phyloP scores from a whole-genome alignment of 2,797 vertebrate species.

The Amblyopsis hoosieri region DNA sequence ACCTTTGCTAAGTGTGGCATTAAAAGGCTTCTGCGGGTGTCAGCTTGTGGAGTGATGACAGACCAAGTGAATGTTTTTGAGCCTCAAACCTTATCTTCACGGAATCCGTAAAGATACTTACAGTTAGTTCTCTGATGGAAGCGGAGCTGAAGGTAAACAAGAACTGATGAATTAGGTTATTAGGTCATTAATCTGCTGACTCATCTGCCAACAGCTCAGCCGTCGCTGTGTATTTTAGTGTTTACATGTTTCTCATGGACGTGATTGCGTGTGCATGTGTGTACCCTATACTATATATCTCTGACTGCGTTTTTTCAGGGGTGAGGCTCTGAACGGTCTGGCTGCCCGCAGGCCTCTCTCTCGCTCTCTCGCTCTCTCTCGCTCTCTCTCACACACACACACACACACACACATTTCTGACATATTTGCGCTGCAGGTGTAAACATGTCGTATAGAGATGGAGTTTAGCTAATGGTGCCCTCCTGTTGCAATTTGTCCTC shows the following conservation, averaged over 20 bases:
- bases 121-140: too few species aligned
- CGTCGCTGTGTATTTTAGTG: neutral
- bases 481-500: conserved; percentile 75
- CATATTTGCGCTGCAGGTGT: conserved; percentile 78
- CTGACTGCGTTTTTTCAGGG: conserved; percentile 36
- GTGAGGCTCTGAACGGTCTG: conserved; percentile 9
- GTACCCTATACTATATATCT: conserved; percentile 28
- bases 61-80: too few species aligned
- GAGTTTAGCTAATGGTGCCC: conserved; percentile 66
- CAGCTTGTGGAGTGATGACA: too few species aligned
- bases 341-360: conserved; percentile 3
- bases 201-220: conserved; percentile 23
- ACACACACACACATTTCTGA: conserved; percentile 71
- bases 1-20: too few species aligned
- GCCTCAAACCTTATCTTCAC: too few species aligned
- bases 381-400: conserved; percentile 39
- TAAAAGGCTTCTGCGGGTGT: too few species aligned
- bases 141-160: too few species aligned
- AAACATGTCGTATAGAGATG: conserved; percentile 67
- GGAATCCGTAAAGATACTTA: too few species aligned
- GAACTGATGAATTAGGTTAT: neutral
- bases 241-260: neutral
- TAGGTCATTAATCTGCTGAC: conserved; percentile 14
- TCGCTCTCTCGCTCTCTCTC: conserved; percentile 33
- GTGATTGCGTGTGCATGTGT: conserved; percentile 6